phyloP scores from a whole-genome alignment of 1,140 invertebrate species.

The Conus ventricosus region DNA sequence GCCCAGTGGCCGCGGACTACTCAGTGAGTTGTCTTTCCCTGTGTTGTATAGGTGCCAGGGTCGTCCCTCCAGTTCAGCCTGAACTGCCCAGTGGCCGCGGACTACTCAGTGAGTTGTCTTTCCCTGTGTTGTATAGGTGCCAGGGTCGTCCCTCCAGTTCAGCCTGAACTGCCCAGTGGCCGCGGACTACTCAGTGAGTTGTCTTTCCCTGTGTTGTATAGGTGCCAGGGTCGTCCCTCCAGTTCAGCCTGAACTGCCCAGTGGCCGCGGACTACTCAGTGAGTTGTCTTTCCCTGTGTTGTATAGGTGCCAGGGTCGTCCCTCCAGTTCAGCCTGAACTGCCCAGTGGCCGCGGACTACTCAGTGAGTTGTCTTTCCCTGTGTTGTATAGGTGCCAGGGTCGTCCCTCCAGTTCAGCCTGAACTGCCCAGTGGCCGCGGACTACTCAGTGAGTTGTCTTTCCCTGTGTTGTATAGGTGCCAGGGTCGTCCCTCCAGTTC shows the following conservation, averaged over 20 bases:
- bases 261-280: constrained; percentile 44
- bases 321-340: constrained; percentile 63
- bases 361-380: no score
- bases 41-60: constrained; percentile 58
- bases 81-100: constrained; percentile 40
- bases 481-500: constrained; percentile 67
- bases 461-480: constrained; percentile 44
- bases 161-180: constrained; percentile 52
- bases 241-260: constrained; percentile 58
- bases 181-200: constrained; percentile 55
- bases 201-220: constrained; percentile 7
- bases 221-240: constrained; percentile 68
- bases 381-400: constrained; percentile 58
- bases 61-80: constrained; percentile 66
- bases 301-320: constrained; percentile 65
- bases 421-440: constrained; percentile 40
- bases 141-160: constrained; percentile 68
- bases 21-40: no score
- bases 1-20: constrained; percentile 47
- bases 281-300: no score
- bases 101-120: constrained; percentile 36
- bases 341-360: constrained; percentile 47
- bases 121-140: constrained; percentile 43
- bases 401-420: constrained; percentile 66
- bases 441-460: constrained; percentile 36